Base-by-base conservation (phyloP, 2,113 vertebrate genomes). In the Periophthalmus modestus region DNA sequence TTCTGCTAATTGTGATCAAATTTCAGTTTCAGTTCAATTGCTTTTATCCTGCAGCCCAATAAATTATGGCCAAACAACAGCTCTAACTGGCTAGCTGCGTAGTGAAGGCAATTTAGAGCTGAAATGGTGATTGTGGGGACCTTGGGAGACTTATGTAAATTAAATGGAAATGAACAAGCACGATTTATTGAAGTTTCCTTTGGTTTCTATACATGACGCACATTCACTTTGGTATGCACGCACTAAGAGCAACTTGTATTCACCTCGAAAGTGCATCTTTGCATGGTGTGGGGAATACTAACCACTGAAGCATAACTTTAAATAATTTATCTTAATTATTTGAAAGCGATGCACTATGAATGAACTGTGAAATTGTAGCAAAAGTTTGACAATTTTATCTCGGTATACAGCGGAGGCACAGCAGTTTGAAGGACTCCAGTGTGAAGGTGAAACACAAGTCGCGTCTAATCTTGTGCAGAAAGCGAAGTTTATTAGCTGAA, bases 401-500 rank as follows among this genome's bases (percentile, higher is more conserved):
- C 15, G 7, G 50, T 70, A 63, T 48, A 47, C 13, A 68, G 68
- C 16, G 48, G 14, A 59, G 63, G 47, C 1, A 47, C 33, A 43
- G 28, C 46, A 34, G 46, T 72, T 74, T 62, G 19, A 65, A 66
- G 12, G 57, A 68, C 46, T 77, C 21, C 19, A 18, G 55, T 67
- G 9, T 28, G 28, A n/a, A 71, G 47, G 55, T 72, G 34, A 77
- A 74, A 69, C 50, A 72, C 16, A 67, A 57, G 77, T 68, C 73
- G 21, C 77, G 72, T 73, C 43, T 66, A n/a, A 28, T 77, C 47
- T 70, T 14, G 54, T n/a, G 69, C 39, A 62, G n/a, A 36, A 68
- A 72, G 33, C 48, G 9, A 68, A 71, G 66, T 74, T 81, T 46
- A 66, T 68, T 63, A 68, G 13, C 67, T 73, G 66, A 68, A 70